Evolutionary conservation across 2,888 invertebrate species (phyloP), one percentile per base, ranked within the genome.

Genomic region (Andrena praecox): DNA sequence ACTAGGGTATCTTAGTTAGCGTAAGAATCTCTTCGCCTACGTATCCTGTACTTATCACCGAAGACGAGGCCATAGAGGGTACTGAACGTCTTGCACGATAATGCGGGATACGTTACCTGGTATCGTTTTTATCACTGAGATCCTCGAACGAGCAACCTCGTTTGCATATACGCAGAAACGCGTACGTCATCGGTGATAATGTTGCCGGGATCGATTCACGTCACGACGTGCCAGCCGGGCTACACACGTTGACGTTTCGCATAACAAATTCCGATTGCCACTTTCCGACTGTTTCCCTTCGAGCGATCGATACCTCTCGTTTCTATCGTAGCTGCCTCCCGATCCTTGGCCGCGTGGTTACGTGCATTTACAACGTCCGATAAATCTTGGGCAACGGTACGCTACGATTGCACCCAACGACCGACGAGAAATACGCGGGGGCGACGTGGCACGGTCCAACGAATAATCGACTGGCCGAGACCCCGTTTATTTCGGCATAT

Each of bases 111-210:
- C 54, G 24, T 85, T 86, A 87, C 88, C 87, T 87, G 82, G 27
- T 79, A 66, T 35, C 82, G 29, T 60, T 73, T 68, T 84, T 70
- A 66, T 75, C 62, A 68, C 62, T 82, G 16, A 69, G 74, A 67
- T 75, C 78, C 74, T 78, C 67, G 74, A 63, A 83, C 79, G 80
- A 84, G 81, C 79, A 83, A 67, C 68, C 85, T 79, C 80, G 81
- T 83, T 81, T 70, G 73, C 77, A 79, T 71, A 63, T 72, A 81
- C 76, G 85, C 76, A 73, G 73, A 75, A 77, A 83, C 60, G 79
- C 83, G 85, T 76, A 85, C 81, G 88, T 81, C 87, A 87, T 86
- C 86, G 88, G 76, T 77, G 87, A 83, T 81, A 85, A 85, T 78
- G 82, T 85, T 76, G 78, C 70, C 67, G 71, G 56, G 77, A 84